Evolutionary conservation across 2,888 invertebrate species (phyloP).

Genomic region (Nomada fucata): DNA sequence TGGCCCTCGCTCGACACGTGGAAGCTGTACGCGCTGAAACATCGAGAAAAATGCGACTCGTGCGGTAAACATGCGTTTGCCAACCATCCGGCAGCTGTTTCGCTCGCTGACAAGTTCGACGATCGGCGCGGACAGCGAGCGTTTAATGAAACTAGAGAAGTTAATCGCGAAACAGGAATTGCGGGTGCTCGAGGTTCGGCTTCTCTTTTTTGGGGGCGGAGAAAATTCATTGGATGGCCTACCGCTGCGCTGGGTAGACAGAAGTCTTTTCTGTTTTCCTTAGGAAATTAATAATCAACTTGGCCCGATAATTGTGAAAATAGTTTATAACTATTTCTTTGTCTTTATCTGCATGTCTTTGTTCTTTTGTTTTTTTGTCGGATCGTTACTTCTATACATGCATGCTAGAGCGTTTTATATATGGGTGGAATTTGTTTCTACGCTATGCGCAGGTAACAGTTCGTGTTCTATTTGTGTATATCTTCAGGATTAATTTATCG

Average conservation of each 20-base stretch:
- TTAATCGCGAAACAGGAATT: conserved; percentile 4
- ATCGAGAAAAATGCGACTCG: conserved; percentile 47
- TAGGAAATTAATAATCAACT: neutral
- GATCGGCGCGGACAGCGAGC: conserved; percentile 1
- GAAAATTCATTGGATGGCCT: no score
- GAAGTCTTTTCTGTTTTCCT: neutral
- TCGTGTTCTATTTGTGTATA: conserved; percentile 33
- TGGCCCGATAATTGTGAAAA: neutral
- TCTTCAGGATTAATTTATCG: conserved; percentile 47
- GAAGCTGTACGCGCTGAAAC: conserved; percentile 95
- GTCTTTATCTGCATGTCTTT: conserved; percentile 8
- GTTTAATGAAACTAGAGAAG: conserved; percentile 10
- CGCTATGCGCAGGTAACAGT: neutral
- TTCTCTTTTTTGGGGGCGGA: neutral
- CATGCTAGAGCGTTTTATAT: no score
- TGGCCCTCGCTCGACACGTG: conserved; percentile 95
- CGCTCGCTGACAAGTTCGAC: neutral
- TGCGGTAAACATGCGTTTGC: conserved; percentile 49
- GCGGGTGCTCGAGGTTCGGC: no score
- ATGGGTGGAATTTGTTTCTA: no score
- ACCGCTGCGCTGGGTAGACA: no score
- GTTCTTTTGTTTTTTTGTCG: neutral
- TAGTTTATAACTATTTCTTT: neutral
- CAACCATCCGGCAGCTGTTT: conserved; percentile 9
- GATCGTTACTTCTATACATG: conserved; percentile 8